Conservation (phyloP, 2,113 vertebrate genomes). For the Chaenocephalus aceratus region DNA sequence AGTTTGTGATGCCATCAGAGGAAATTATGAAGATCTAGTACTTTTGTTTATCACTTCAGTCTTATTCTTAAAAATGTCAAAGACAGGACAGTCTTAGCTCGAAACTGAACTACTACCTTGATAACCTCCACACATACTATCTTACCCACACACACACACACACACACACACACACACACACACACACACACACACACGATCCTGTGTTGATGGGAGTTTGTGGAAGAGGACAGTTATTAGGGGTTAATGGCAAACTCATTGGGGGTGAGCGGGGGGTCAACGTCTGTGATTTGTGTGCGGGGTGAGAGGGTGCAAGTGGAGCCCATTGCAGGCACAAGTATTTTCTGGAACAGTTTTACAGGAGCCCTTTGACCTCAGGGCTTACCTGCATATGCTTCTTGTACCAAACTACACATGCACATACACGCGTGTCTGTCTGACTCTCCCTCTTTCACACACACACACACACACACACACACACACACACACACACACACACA, state of each 20-base stretch:
- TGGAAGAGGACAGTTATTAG: slow-evolving; percentile 19
- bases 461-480: neutral
- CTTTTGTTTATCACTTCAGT: neutral
- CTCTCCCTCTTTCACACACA: neutral
- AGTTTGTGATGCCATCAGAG: neutral
- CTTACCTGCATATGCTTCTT: slow-evolving; percentile 40
- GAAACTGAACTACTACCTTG: neutral
- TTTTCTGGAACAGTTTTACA: slow-evolving; percentile 52
- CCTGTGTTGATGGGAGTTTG: slow-evolving; percentile 22
- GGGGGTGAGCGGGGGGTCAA: slow-evolving; percentile 43
- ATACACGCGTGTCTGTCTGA: slow-evolving; percentile 18
- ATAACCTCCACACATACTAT: neutral
- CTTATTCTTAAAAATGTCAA: neutral
- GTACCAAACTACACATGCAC: slow-evolving; percentile 38
- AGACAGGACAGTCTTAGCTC: neutral
- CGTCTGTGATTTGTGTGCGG: slow-evolving; percentile 24
- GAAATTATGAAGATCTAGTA: neutral
- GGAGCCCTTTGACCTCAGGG: slow-evolving; percentile 50
- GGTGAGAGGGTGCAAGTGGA: slow-evolving; percentile 34
- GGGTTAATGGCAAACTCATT: slow-evolving; percentile 17
- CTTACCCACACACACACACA: too few relatives aligned
- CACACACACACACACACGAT: neutral
- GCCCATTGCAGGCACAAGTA: slow-evolving; percentile 50
- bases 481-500: too few relatives aligned
- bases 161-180: neutral